Percentiles rank a stretch among this genome's conserved stretches.
These are phyloP conservation scores for Polyommatus icarus DNA, from an alignment of 2,888 invertebrate species.

Conservation along the genomic window DNA sequence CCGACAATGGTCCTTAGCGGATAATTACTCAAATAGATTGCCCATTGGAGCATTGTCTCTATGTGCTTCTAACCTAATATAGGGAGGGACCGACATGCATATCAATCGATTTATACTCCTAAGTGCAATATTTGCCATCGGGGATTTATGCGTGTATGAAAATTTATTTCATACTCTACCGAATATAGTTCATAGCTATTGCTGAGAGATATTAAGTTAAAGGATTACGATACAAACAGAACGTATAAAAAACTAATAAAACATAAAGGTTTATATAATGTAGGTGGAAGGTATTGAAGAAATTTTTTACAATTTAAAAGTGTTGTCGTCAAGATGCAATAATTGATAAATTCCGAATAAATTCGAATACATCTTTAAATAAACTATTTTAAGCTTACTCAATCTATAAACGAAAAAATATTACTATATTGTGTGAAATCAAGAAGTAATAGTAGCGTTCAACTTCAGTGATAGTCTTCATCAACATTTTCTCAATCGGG, in stretches of 20 bases:
- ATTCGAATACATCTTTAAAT: too few species aligned
- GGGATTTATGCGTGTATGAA: conserved; percentile 8
- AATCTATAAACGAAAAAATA: background rate
- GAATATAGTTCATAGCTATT: conserved; percentile 1
- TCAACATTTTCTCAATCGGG: background rate
- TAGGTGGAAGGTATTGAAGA: too few species aligned
- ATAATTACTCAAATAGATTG: conserved; percentile 81
- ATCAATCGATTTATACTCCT: conserved; percentile 43
- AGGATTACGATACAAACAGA: background rate
- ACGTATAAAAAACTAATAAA: background rate
- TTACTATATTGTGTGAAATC: background rate
- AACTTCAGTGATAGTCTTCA: background rate
- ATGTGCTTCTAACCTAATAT: conserved; percentile 62
- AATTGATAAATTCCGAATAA: too few species aligned
- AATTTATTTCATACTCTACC: conserved; percentile 10
- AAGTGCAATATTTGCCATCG: conserved; percentile 21
- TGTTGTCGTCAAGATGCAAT: too few species aligned
- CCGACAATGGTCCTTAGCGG: conserved; percentile 79
- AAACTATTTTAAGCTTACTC: background rate
- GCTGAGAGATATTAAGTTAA: background rate
- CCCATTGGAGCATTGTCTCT: conserved; percentile 78
- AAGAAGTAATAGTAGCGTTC: background rate
- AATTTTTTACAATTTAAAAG: too few species aligned
- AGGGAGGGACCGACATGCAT: conserved; percentile 58
- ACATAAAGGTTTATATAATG: background rate